Conservation (phyloP, 2,113 vertebrate genomes). For the Perognathus longimembris region DNA sequence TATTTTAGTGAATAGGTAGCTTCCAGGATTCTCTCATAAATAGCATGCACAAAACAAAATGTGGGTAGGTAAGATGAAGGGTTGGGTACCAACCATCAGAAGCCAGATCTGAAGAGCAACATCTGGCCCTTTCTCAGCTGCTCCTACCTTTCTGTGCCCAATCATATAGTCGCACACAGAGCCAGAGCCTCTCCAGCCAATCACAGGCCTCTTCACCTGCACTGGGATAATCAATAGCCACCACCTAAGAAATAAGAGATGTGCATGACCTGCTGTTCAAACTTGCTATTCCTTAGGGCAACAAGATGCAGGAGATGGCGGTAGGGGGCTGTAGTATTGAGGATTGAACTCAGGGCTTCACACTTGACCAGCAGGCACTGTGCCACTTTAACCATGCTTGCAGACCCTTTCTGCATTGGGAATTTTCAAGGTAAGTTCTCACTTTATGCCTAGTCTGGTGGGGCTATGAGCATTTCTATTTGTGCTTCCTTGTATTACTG, state of each 20-base stretch:
- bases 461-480: no score
- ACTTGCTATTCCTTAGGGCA: background rate
- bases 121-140: background rate
- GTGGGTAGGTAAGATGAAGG: rapidly evolving
- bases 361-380: no score
- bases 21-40: background rate
- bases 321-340: no score
- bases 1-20: background rate
- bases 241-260: background rate
- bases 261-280: rapidly evolving
- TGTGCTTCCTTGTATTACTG: no score
- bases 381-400: no score
- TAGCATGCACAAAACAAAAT: background rate
- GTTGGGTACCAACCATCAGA: background rate
- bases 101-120: background rate
- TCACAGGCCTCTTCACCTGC: background rate
- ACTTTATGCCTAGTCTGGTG: no score
- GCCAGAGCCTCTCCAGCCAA: background rate
- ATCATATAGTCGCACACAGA: background rate
- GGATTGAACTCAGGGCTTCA: no score
- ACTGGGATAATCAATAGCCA: background rate
- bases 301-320: background rate
- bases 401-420: no score
- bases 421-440: no score
- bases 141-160: background rate